Conservation (phyloP, 2,888 invertebrate genomes). For the Hypercompe scribonia region DNA sequence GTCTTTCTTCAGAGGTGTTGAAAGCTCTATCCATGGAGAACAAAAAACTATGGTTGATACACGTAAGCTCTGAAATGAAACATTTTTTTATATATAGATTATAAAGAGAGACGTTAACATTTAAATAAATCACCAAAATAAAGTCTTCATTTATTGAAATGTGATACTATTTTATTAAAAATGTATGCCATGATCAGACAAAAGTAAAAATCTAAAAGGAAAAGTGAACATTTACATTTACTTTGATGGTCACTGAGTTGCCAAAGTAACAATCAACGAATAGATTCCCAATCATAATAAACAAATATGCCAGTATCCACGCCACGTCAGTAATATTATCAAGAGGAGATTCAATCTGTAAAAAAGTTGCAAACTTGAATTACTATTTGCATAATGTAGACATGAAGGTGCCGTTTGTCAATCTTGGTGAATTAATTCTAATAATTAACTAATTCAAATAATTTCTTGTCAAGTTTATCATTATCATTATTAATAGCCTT, state of each 20-base stretch:
- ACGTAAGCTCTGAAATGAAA: slow-evolving; percentile 58
- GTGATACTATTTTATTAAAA: neutral
- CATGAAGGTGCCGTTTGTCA: too few relatives aligned
- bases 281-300: slow-evolving; percentile 54
- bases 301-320: slow-evolving; percentile 63
- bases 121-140: neutral
- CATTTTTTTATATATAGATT: neutral
- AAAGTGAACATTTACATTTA: slow-evolving; percentile 35
- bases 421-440: too few relatives aligned
- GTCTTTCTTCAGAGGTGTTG: slow-evolving; percentile 55
- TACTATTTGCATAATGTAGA: too few relatives aligned
- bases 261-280: slow-evolving; percentile 69
- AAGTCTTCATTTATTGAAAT: neutral
- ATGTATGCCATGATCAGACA: neutral
- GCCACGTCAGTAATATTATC: slow-evolving; percentile 57
- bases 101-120: neutral
- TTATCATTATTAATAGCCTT: too few relatives aligned
- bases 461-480: too few relatives aligned
- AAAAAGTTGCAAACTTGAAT: slow-evolving; percentile 28
- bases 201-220: neutral
- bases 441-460: too few relatives aligned
- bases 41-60: slow-evolving; percentile 58
- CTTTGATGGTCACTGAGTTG: slow-evolving; percentile 65
- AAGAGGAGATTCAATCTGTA: slow-evolving; percentile 65
- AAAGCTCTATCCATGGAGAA: slow-evolving; percentile 62